Evolutionary conservation across 2,888 invertebrate species (phyloP).

Genomic region (Ceraclea dissimilis): DNA sequence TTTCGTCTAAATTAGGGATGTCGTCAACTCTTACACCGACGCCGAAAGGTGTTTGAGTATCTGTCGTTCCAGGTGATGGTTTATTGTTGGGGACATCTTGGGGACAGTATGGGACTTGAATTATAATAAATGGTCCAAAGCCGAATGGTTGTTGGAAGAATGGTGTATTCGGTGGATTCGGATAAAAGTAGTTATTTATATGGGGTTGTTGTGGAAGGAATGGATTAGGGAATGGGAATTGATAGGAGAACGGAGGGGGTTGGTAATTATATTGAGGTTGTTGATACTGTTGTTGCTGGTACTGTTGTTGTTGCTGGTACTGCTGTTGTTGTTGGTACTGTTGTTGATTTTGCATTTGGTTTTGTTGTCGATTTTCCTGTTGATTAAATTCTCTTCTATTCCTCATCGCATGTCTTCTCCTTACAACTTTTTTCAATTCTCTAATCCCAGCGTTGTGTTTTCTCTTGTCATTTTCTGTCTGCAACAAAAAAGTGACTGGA

Average conservation of each 20-base stretch:
- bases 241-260: neutral
- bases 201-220: constrained; percentile 10
- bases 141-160: neutral
- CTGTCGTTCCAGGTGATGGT: too few species aligned
- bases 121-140: neutral
- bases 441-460: neutral
- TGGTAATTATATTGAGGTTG: neutral
- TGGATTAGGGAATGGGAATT: neutral
- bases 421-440: neutral
- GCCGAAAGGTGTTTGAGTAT: neutral
- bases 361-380: neutral
- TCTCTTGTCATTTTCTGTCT: neutral
- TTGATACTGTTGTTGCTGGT: neutral
- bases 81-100: too few species aligned
- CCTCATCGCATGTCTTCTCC: neutral
- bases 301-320: neutral
- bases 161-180: neutral
- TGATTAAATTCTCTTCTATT: neutral
- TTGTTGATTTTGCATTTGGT: neutral
- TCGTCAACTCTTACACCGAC: neutral
- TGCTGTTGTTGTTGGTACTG: neutral
- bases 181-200: constrained; percentile 12
- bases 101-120: neutral
- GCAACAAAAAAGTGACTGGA: neutral
- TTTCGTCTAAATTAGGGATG: neutral